Percentiles rank a stretch among this genome's conserved stretches.
These are phyloP conservation scores for Coelopa frigida DNA, from an alignment of 1,140 invertebrate genomes.

Conservation along the genomic window DNA sequence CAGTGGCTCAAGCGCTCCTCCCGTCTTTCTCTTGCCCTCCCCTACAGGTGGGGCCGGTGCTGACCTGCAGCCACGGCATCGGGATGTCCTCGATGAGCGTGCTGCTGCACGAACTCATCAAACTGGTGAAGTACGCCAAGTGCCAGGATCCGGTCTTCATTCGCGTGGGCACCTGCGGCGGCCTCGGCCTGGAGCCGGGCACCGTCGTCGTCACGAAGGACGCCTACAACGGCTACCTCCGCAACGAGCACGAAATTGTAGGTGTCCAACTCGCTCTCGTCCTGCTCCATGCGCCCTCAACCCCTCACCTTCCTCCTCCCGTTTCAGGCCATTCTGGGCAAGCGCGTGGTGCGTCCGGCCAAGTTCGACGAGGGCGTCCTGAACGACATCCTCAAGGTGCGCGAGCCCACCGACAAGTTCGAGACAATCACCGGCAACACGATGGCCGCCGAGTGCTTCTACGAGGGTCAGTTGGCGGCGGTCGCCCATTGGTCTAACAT, in stretches of 20 bases:
- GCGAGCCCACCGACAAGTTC: constrained; percentile 60
- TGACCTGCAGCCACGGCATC: constrained; percentile 73
- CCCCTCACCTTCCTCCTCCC: neutral
- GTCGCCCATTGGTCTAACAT: no score
- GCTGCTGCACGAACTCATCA: constrained; percentile 85
- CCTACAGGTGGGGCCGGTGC: constrained; percentile 27
- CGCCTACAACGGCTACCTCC: constrained; percentile 72
- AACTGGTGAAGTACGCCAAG: constrained; percentile 83
- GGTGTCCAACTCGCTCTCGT: constrained; percentile 25
- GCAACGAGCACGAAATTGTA: constrained; percentile 60
- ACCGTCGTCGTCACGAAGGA: constrained; percentile 81
- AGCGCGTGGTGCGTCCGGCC: constrained; percentile 69
- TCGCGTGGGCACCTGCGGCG: constrained; percentile 86
- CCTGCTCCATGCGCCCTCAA: constrained; percentile 32
- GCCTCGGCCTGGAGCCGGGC: constrained; percentile 77
- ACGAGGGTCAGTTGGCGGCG: constrained; percentile 64
- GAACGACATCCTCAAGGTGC: constrained; percentile 65
- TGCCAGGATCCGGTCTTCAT: constrained; percentile 83
- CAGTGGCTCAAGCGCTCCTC: neutral
- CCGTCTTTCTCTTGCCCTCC: neutral
- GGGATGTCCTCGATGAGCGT: constrained; percentile 87
- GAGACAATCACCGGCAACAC: constrained; percentile 76
- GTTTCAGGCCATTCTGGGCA: constrained; percentile 77
- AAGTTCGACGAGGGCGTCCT: constrained; percentile 70
- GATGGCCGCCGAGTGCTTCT: constrained; percentile 91